Conservation (phyloP, 2,113 vertebrate species). For the Rhabdomys dilectus region DNA sequence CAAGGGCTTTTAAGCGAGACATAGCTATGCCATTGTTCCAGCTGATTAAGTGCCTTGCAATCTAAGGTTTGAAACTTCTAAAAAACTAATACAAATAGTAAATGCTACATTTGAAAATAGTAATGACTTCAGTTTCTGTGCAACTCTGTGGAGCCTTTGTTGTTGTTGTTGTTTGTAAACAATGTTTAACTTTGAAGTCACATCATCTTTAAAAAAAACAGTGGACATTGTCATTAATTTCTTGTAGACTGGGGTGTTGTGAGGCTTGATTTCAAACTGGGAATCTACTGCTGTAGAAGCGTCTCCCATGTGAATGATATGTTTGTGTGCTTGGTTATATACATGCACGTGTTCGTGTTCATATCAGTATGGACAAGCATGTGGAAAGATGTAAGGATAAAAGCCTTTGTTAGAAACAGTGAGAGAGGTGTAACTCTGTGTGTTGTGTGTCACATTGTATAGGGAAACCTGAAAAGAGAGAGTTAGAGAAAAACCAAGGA, state of each 20-base stretch:
- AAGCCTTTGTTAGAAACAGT: not conserved
- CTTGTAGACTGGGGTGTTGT: not conserved
- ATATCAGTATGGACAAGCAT: not conserved
- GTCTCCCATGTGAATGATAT: not conserved
- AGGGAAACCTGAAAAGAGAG: not conserved
- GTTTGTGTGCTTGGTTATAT: not conserved
- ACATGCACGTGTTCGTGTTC: not conserved
- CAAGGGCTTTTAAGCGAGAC: not conserved
- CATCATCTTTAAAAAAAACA: not conserved
- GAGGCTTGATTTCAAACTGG: not conserved
- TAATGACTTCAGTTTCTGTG: not conserved
- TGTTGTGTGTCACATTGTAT: not conserved
- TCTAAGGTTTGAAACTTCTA: not conserved
- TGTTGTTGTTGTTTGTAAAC: not conserved
- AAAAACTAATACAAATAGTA: not conserved
- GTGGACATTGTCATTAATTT: not conserved
- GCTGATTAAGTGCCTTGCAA: not conserved
- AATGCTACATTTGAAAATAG: not conserved
- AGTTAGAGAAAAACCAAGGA: constrained; percentile 22
- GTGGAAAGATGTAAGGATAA: not conserved
- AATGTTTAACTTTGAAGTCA: not conserved
- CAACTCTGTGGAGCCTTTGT: not conserved
- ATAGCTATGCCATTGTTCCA: not conserved
- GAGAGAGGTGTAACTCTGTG: not conserved
- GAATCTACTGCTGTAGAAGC: not conserved